These are phyloP conservation scores for Chaenocephalus aceratus DNA, from an alignment of 2,113 vertebrate species.

Conservation along the genomic window DNA sequence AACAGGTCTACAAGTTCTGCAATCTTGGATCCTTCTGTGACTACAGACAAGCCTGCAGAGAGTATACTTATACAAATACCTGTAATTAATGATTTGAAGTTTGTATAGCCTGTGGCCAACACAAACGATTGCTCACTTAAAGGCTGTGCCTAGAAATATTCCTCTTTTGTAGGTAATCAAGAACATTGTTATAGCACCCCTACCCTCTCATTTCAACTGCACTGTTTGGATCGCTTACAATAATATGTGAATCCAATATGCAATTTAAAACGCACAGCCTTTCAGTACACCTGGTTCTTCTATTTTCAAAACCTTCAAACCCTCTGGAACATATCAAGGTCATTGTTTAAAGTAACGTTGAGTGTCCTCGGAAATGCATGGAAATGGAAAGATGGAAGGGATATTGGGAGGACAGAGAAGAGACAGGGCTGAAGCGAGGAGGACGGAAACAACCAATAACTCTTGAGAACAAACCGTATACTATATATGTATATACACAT, in stretches of 20 bases:
- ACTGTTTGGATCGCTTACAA: conserved; percentile 1
- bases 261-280: neutral
- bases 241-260: conserved; percentile 2
- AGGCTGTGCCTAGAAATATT: neutral
- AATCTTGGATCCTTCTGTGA: neutral
- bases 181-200: neutral
- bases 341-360: conserved; percentile 24
- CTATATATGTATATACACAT: neutral
- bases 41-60: neutral
- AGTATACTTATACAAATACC: no score
- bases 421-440: conserved; percentile 24
- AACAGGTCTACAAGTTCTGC: neutral
- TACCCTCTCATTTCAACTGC: neutral
- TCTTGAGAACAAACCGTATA: conserved; percentile 7
- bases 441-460: conserved; percentile 31
- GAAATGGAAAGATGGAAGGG: conserved; percentile 25
- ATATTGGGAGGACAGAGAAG: conserved; percentile 39
- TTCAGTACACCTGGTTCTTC: conserved; percentile 14
- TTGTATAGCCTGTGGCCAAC: conserved; percentile 4
- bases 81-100: conserved; percentile 20
- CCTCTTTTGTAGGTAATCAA: neutral
- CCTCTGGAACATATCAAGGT: conserved; percentile 30
- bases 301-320: conserved; percentile 23
- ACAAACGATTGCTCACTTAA: neutral
- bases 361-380: conserved; percentile 10